Conservation (phyloP, 2,113 vertebrate species). For the Scopus umbretta region DNA sequence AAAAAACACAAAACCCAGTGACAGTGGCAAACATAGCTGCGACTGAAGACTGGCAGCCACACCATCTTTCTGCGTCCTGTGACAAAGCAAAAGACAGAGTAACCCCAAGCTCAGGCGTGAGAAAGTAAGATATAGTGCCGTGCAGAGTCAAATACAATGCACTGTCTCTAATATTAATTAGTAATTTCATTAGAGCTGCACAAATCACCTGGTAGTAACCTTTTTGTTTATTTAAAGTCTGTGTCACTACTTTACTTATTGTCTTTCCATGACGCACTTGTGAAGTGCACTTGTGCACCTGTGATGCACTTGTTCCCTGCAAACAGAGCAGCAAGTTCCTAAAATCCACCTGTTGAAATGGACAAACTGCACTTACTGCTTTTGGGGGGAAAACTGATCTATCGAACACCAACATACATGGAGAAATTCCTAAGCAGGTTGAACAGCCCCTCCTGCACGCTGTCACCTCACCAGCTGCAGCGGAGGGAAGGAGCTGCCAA, state of each 20-base stretch:
- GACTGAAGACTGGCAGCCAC: not conserved
- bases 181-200: not conserved
- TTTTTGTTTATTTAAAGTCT: slow-evolving; percentile 16
- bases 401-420: not conserved
- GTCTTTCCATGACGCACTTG: slow-evolving; percentile 31
- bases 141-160: not conserved
- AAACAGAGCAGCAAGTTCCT: not conserved
- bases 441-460: not conserved
- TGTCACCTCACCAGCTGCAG: not conserved
- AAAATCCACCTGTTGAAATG: not conserved
- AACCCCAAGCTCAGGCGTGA: not conserved
- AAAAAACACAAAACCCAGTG: not conserved
- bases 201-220: not conserved
- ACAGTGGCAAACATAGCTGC: not conserved
- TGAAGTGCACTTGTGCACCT: too few relatives aligned
- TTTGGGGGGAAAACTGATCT: not conserved
- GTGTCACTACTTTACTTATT: slow-evolving; percentile 21
- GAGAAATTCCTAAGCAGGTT: not conserved
- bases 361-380: not conserved
- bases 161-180: not conserved
- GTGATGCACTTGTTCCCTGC: not conserved
- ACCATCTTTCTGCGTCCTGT: not conserved
- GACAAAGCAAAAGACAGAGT: not conserved
- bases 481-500: not conserved
- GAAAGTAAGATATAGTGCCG: not conserved